These are phyloP conservation scores for Megaleporinus macrocephalus DNA, from an alignment of 2,113 vertebrate genomes.

Conservation along the genomic window DNA sequence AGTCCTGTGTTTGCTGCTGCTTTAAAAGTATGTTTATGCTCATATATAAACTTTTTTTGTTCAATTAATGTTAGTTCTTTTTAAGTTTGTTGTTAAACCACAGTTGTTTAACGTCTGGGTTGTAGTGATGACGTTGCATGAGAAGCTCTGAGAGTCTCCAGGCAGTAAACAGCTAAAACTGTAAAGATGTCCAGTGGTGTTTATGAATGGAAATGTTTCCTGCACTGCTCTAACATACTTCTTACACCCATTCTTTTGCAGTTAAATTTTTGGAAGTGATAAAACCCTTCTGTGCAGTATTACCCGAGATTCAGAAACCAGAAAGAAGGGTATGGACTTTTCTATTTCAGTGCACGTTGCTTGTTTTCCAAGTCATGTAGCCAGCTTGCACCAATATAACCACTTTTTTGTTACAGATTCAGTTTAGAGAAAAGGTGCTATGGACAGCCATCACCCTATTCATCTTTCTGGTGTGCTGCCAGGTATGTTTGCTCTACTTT, in stretches of 20 bases:
- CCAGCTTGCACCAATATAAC: not conserved
- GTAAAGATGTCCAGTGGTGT: not conserved
- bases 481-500: slow-evolving; percentile 77
- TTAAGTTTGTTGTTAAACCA: not conserved
- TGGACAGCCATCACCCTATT: slow-evolving; percentile 99
- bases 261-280: slow-evolving; percentile 99
- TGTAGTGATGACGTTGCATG: slow-evolving; percentile 52
- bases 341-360: not conserved
- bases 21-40: no score
- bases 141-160: not conserved
- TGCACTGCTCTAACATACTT: not conserved
- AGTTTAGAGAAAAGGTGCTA: slow-evolving; percentile 98
- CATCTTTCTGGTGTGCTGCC: slow-evolving; percentile 98
- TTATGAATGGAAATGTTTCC: not conserved
- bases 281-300: slow-evolving; percentile 98
- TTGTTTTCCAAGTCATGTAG: not conserved
- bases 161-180: no score
- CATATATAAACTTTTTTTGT: not conserved
- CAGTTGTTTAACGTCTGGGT: not conserved
- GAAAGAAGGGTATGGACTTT: slow-evolving; percentile 87
- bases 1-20: not conserved
- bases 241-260: slow-evolving; percentile 62
- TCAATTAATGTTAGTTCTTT: not conserved
- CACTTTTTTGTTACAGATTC: slow-evolving; percentile 80
- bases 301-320: slow-evolving; percentile 98